Evolutionary conservation across 1,140 invertebrate species (phyloP), one percentile per base, ranked within the genome.

Genomic region (Pentalonia nigronervosa): DNA sequence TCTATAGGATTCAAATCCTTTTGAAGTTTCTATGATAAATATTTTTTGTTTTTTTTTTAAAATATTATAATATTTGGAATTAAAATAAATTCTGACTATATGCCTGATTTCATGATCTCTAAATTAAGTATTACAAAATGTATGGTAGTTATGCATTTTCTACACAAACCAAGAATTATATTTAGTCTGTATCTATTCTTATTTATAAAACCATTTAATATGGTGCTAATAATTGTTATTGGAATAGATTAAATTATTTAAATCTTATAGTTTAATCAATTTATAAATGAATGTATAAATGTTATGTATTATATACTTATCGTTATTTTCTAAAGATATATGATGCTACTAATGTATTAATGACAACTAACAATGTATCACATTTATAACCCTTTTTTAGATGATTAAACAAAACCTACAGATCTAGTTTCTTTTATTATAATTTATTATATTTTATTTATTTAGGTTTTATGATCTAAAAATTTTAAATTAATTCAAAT

Each of bases 91-190:
- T 76, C n/a, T n/a, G 60, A n/a, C 60, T 76, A 76, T 76, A 30
- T 76, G 60, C n/a, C 60, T 76, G 30, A 76, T 76, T 76, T 76
- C 4, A 89, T 89, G 87, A 90, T 90, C 53, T 90, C 88, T 60
- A 41, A 30, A 60, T 60, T 90, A 90, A 60, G 50, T 90, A 60
- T 90, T 90, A 25, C 23, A 56, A 36, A 34, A 34, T 88, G 30
- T 25, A 47, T 47, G 6, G 11, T 47, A 25, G 25, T 20, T 53
- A 36, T 25, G 23, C 8, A 89, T 36, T 36, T 89, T 89, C n/a
- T 36, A 53, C 17, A 56, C 8, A 20, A 89, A 89, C 34, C 7
- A 89, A 36, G 23, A 25, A 20, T 56, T 41, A 60, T 25, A 56
- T 56, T 90, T 56, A 34, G 86, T n/a, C 45, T 87, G 30, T 88